Evolutionary conservation across 2,113 vertebrate genomes (phyloP).

Genomic region (Epinephelus fuscoguttatus): DNA sequence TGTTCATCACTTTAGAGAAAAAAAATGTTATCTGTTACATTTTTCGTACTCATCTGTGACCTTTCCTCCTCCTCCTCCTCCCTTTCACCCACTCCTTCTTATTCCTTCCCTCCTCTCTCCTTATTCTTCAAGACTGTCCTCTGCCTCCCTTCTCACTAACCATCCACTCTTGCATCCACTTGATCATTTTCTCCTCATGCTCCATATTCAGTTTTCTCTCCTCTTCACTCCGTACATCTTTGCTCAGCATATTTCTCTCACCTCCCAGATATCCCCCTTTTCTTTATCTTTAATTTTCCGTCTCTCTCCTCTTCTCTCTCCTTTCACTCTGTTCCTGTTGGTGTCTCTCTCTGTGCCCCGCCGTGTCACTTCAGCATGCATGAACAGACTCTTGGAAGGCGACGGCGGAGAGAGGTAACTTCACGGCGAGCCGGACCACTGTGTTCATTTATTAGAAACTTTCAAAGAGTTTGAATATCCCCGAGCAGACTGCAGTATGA

Average conservation of each 20-base stretch:
- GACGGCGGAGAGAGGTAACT: neutral
- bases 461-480: conserved; percentile 63
- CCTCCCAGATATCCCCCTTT: neutral
- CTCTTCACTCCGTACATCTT: neutral
- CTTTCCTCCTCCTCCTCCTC: neutral
- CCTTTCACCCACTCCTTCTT: neutral
- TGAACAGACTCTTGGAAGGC: conserved; percentile 25
- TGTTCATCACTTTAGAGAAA: neutral
- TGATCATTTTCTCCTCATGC: neutral
- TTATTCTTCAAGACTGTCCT: neutral
- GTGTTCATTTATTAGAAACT: conserved; percentile 59
- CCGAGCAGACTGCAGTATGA: conserved; percentile 33
- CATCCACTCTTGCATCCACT: neutral
- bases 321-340: neutral
- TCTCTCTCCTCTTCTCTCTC: neutral
- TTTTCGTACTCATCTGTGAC: neutral
- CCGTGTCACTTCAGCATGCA: conserved; percentile 5
- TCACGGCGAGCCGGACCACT: neutral
- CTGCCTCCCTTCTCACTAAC: neutral
- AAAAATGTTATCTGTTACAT: neutral
- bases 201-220: neutral
- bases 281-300: neutral
- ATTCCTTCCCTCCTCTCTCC: neutral
- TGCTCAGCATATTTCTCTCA: too few species aligned
- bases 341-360: neutral